phyloP scores from a whole-genome alignment of 2,888 invertebrate genomes.

The Acleris literana region DNA sequence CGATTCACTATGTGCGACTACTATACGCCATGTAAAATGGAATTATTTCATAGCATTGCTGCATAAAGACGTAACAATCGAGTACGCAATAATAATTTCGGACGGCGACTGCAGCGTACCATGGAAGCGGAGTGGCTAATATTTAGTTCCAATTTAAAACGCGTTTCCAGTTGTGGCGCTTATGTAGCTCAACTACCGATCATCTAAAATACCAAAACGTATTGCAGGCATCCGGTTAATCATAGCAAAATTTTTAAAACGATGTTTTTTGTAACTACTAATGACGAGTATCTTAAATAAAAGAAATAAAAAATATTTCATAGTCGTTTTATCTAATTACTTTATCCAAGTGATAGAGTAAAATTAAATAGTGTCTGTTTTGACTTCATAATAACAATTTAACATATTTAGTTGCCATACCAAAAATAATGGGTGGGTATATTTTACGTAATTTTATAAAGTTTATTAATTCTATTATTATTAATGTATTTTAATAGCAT shows the following conservation, averaged over 20 bases:
- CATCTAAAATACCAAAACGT: not conserved
- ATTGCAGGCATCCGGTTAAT: not conserved
- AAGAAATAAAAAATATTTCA: too few relatives aligned
- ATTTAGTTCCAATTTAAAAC: slow-evolving; percentile 65
- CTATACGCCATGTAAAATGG: slow-evolving; percentile 81
- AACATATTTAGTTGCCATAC: too few relatives aligned
- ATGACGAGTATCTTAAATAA: not conserved
- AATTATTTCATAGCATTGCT: slow-evolving; percentile 83
- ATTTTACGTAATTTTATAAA: too few relatives aligned
- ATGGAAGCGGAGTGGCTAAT: slow-evolving; percentile 54
- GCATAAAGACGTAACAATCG: slow-evolving; percentile 80
- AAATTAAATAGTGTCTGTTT: too few relatives aligned
- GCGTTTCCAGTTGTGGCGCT: slow-evolving; percentile 57
- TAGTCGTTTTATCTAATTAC: too few relatives aligned
- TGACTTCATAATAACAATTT: too few relatives aligned
- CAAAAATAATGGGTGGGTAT: too few relatives aligned
- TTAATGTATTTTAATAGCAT: too few relatives aligned
- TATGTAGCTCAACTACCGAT: slow-evolving; percentile 40
- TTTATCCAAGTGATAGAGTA: too few relatives aligned
- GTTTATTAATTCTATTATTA: too few relatives aligned
- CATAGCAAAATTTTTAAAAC: not conserved
- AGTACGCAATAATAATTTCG: slow-evolving; percentile 79
- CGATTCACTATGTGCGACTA: slow-evolving; percentile 84
- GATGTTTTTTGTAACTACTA: not conserved
- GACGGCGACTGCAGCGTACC: slow-evolving; percentile 76